A percentile compares a stretch with the other conserved stretches of the same genome.
Conservation (phyloP, 1,140 invertebrate genomes). For the Hestina assimilis region DNA sequence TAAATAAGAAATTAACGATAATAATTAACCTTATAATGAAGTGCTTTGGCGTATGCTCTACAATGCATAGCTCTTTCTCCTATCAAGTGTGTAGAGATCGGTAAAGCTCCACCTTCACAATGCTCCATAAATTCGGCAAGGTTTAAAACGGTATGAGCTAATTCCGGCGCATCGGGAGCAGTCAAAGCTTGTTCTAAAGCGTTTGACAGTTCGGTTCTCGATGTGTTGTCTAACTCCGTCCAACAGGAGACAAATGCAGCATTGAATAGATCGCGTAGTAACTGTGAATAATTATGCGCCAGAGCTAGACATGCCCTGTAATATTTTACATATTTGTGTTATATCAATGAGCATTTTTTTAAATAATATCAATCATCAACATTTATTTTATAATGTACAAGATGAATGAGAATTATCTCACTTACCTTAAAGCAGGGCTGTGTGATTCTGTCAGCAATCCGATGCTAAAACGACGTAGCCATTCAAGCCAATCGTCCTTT, state of each 20-base stretch:
- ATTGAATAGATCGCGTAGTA: slow-evolving; percentile 97
- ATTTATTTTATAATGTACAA: neutral
- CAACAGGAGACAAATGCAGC: slow-evolving; percentile 99
- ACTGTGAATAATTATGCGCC: slow-evolving; percentile 95
- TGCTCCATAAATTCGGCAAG: slow-evolving; percentile 99
- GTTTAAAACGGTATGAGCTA: slow-evolving; percentile 98
- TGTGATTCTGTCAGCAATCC: slow-evolving; percentile 97
- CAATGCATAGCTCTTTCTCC: slow-evolving; percentile 91
- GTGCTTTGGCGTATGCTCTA: slow-evolving; percentile 95
- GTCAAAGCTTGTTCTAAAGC: slow-evolving; percentile 93
- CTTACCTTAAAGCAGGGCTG: slow-evolving; percentile 89
- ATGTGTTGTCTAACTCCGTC: slow-evolving; percentile 92
- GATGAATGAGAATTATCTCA: no score
- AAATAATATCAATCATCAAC: no score
- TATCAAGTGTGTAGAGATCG: slow-evolving; percentile 90
- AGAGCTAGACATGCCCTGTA: slow-evolving; percentile 91
- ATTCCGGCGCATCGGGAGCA: slow-evolving; percentile 96
- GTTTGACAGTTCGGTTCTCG: slow-evolving; percentile 92
- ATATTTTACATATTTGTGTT: neutral
- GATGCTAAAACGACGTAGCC: slow-evolving; percentile 94
- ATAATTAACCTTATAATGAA: slow-evolving; percentile 93
- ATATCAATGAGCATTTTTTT: no score
- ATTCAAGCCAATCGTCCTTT: slow-evolving; percentile 99
- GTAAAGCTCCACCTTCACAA: slow-evolving; percentile 96
- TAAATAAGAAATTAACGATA: no score